Percentiles rank a stretch among this genome's conserved stretches.
These are phyloP conservation scores for Crotalus viridis DNA, from an alignment of 2,113 vertebrate species.

Conservation along the genomic window DNA sequence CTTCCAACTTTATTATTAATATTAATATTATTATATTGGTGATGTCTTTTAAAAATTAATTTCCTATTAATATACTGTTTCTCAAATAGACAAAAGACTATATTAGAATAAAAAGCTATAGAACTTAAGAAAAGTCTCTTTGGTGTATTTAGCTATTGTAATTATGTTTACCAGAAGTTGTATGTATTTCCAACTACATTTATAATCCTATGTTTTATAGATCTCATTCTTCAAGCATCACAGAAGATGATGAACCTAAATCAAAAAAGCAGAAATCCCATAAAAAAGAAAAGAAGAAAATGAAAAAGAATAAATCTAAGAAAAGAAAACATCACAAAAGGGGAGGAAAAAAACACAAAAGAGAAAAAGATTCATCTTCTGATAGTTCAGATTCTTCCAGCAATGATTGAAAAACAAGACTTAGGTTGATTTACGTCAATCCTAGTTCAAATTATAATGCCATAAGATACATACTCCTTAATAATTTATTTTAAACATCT, in stretches of 20 bases:
- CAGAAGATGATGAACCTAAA: conserved; percentile 78
- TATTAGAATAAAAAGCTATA: background rate
- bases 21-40: background rate
- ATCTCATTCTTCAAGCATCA: conserved; percentile 79
- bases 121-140: background rate
- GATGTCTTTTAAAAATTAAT: background rate
- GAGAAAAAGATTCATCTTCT: conserved; percentile 71
- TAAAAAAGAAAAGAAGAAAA: conserved; percentile 90
- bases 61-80: background rate
- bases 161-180: background rate
- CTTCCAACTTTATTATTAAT: no score
- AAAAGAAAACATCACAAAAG: conserved; percentile 84
- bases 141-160: background rate
- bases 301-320: conserved; percentile 81
- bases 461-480: background rate
- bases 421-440: conserved; percentile 22
- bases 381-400: conserved; percentile 80
- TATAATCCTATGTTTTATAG: conserved; percentile 53
- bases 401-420: conserved; percentile 72
- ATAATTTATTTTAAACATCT: conserved; percentile 5
- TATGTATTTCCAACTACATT: background rate
- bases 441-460: conserved; percentile 49
- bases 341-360: conserved; percentile 79
- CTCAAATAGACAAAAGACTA: background rate
- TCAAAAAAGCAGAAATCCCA: conserved; percentile 87